phyloP scores from a whole-genome alignment of 2,797 vertebrate genomes.

The Phaenicophaeus curvirostris region DNA sequence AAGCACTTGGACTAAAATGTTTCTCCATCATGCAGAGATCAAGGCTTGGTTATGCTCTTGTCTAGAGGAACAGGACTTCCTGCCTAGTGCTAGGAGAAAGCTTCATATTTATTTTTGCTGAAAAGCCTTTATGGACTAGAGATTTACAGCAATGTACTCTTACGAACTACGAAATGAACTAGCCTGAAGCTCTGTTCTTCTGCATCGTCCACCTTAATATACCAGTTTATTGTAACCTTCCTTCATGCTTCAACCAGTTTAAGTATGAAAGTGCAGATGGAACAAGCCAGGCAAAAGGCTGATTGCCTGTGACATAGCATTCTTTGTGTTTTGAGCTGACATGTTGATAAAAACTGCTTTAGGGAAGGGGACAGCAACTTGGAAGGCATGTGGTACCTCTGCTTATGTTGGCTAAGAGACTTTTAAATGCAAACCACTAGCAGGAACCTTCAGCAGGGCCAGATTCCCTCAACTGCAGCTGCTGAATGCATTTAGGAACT shows the following conservation, averaged over 20 bases:
- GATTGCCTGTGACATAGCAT: background rate
- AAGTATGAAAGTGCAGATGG: background rate
- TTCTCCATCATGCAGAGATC: background rate
- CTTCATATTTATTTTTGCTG: background rate
- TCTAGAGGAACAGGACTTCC: background rate
- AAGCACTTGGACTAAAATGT: background rate
- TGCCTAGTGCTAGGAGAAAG: background rate
- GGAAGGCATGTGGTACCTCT: background rate
- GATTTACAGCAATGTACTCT: background rate
- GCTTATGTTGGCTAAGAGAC: background rate
- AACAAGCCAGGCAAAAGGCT: background rate
- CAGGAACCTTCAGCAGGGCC: background rate
- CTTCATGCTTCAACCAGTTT: background rate
- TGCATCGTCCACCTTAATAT: background rate
- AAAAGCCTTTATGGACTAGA: background rate
- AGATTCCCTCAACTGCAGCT: background rate
- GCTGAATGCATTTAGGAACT: background rate
- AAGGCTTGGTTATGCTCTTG: background rate
- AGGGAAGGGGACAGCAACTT: background rate
- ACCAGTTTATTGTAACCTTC: background rate
- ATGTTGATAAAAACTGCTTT: background rate
- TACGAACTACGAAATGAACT: background rate
- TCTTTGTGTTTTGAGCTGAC: background rate
- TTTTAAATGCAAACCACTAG: background rate
- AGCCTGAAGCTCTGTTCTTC: background rate